Percentiles rank a stretch among this genome's conserved stretches.
These are phyloP conservation scores for Drosophila biarmipes DNA, from an alignment of 1,140 invertebrate species.

Conservation along the genomic window DNA sequence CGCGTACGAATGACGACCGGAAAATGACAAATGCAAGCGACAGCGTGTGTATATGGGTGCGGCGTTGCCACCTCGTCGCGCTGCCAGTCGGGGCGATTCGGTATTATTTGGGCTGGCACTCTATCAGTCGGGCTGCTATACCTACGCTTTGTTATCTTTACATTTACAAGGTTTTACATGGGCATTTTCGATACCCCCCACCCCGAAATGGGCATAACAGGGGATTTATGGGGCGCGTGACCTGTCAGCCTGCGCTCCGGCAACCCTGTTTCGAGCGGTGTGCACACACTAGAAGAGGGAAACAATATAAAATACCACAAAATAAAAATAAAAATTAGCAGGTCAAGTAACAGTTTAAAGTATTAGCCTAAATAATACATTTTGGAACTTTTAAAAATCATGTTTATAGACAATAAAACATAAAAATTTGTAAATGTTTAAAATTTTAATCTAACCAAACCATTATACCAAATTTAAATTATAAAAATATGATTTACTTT, in stretches of 20 bases:
- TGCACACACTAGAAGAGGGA: neutral
- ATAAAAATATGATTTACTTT: too few species aligned
- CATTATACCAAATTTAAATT: too few species aligned
- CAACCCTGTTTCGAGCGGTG: neutral
- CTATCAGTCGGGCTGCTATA: too few species aligned
- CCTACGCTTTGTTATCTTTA: neutral
- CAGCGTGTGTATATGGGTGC: slow-evolving; percentile 61
- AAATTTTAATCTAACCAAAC: too few species aligned
- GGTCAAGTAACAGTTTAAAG: too few species aligned
- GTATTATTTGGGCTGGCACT: neutral
- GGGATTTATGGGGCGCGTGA: neutral
- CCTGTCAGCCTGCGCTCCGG: neutral
- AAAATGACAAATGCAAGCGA: slow-evolving; percentile 72
- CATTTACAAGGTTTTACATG: neutral
- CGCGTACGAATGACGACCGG: slow-evolving; percentile 77
- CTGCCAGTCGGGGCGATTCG: neutral
- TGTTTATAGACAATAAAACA: too few species aligned
- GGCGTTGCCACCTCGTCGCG: slow-evolving; percentile 48
- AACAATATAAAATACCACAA: neutral
- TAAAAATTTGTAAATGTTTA: too few species aligned
- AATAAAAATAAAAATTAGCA: neutral
- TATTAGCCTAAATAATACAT: too few species aligned
- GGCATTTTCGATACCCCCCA: neutral
- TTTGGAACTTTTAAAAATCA: neutral
- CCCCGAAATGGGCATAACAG: neutral